Evolutionary conservation across 2,797 vertebrate genomes (phyloP).

Genomic region (Lophius americanus): DNA sequence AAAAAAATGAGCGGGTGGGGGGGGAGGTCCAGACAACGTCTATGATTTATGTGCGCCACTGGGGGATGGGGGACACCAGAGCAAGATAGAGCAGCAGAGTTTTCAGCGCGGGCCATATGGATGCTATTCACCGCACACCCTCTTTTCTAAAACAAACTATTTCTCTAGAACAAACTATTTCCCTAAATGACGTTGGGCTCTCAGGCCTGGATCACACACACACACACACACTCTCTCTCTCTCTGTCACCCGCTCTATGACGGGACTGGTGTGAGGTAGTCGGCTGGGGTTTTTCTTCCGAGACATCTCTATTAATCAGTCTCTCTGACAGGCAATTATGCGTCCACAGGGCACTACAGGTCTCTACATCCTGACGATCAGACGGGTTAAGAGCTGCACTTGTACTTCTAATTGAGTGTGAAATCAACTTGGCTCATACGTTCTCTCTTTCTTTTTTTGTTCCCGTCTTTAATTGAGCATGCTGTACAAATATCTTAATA

Average conservation of each 20-base stretch:
- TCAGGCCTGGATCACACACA: constrained; percentile 34
- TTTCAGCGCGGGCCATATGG: constrained; percentile 63
- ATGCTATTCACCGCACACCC: constrained; percentile 58
- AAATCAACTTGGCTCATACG: constrained; percentile 54
- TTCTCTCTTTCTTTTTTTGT: constrained; percentile 41
- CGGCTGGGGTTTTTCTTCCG: constrained; percentile 53
- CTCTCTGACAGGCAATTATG: constrained; percentile 55
- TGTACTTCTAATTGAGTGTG: constrained; percentile 58
- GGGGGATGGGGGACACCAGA: constrained; percentile 42
- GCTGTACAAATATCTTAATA: constrained; percentile 34
- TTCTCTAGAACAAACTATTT: neutral
- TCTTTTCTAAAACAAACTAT: constrained; percentile 50
- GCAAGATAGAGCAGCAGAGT: constrained; percentile 37
- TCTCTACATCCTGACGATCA: constrained; percentile 53
- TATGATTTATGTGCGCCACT: constrained; percentile 48
- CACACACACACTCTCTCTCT: constrained; percentile 3
- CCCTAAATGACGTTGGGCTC: constrained; percentile 45
- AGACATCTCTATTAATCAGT: constrained; percentile 66
- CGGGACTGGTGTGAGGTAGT: constrained; percentile 60
- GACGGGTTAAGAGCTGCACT: constrained; percentile 26
- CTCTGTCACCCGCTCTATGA: constrained; percentile 23
- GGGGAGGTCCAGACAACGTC: constrained; percentile 16
- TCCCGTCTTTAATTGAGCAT: constrained; percentile 48
- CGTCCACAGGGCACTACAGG: constrained; percentile 39
- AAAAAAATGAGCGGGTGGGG: constrained; percentile 8